Percentiles rank a stretch among this genome's conserved stretches.
Evolutionary conservation across 2,888 invertebrate genomes (phyloP).

Genomic region (Lymantria dispar): DNA sequence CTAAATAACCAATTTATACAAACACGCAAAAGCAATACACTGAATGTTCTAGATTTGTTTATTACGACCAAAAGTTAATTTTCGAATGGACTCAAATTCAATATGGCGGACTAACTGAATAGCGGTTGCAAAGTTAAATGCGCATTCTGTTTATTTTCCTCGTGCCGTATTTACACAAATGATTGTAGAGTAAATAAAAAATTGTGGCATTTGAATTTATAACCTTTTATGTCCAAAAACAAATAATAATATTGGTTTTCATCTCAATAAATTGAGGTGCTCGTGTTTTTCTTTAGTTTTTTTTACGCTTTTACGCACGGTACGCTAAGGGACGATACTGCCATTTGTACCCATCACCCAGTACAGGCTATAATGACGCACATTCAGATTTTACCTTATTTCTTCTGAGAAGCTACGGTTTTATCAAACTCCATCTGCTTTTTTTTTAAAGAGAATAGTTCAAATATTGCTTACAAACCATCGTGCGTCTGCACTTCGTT

Average conservation of each 20-base stretch:
- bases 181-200: not conserved
- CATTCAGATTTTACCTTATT: too few relatives aligned
- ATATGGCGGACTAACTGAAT: not conserved
- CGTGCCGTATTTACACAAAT: not conserved
- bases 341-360: too few relatives aligned
- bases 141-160: not conserved
- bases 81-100: not conserved
- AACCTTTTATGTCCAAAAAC: not conserved
- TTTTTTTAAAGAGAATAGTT: too few relatives aligned
- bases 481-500: too few relatives aligned
- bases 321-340: too few relatives aligned
- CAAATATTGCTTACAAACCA: too few relatives aligned
- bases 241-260: not conserved
- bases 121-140: not conserved
- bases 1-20: not conserved
- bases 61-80: not conserved
- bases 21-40: not conserved
- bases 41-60: conserved; percentile 1
- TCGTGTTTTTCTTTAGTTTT: too few relatives aligned
- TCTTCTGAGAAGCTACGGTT: too few relatives aligned
- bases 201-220: not conserved
- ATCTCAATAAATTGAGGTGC: too few relatives aligned
- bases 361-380: too few relatives aligned
- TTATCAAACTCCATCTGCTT: too few relatives aligned
- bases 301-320: too few relatives aligned